Evolutionary conservation across 2,888 invertebrate genomes (phyloP), one percentile per base, ranked within the genome.

Genomic region (Oscheius sp.): DNA sequence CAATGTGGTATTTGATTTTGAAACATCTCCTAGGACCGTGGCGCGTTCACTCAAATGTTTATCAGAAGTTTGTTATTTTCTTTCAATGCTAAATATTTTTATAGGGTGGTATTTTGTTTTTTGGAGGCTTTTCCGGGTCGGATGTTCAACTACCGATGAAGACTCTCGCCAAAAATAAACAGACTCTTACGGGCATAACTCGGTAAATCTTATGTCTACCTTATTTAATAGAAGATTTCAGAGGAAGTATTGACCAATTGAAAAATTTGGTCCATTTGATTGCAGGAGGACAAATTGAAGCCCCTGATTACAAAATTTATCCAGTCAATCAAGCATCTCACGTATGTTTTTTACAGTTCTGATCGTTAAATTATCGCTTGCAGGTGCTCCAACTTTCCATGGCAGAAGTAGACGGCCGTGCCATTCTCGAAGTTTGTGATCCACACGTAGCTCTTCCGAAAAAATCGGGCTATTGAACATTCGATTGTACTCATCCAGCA

Each of bases 331-430:
- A 96, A 82, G 95, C 95, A 0, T 92, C 93, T 72, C 93, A 68
- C 68, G 76, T 78, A n/a, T n/a, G n/a, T n/a, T n/a, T n/a, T n/a
- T n/a, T 13, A 49, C 16, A 49, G 49, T 49, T 49, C n/a, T n/a
- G n/a, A n/a, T n/a, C n/a, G n/a, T n/a, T n/a, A n/a, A n/a, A n/a
- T n/a, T n/a, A n/a, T n/a, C n/a, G n/a, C n/a, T n/a, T 74, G 2
- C 46, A 94, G 86, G 96, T 96, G n/a, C 93, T 96, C 68, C 95
- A 95, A 88, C 91, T 96, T 29, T 94, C 94, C 89, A 93, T 93
- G 89, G 95, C 95, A 0, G 94, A 95, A 90, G 94, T 96, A 81
- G 93, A 93, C 69, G 96, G 96, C 0, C 92, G 96, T 77, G 96
- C 96, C 72, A 94, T 96, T 86, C 91, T 96, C 76, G 93, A 94